phyloP scores from a whole-genome alignment of 37 sponge, comb jelly and placozoan species.

The Diacarnus erythraeanus region DNA sequence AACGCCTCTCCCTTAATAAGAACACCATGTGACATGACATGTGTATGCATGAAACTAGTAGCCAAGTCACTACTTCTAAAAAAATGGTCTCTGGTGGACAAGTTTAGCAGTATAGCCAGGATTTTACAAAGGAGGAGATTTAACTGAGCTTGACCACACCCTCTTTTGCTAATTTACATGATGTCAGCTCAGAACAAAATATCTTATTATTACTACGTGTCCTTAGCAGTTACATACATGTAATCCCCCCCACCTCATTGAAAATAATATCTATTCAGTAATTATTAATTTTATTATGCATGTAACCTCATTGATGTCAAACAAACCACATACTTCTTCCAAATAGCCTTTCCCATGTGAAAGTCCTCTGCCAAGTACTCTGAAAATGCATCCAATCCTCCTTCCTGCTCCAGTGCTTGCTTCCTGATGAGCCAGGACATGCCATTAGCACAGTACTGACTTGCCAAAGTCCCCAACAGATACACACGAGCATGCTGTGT shows the following conservation, averaged over 20 bases:
- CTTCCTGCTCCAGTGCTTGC: slow-evolving; percentile 55
- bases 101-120: no score
- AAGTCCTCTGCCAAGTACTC: slow-evolving; percentile 88
- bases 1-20: no score
- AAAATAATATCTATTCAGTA: no score
- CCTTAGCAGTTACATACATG: no score
- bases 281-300: neutral
- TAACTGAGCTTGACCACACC: neutral
- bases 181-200: no score
- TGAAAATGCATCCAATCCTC: slow-evolving; percentile 60
- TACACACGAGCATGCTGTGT: slow-evolving; percentile 78
- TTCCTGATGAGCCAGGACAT: slow-evolving; percentile 79
- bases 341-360: slow-evolving; percentile 37
- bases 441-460: slow-evolving; percentile 77
- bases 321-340: neutral
- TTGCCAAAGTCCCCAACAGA: slow-evolving; percentile 38
- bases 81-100: no score
- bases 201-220: no score
- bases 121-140: neutral
- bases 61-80: no score
- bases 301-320: neutral
- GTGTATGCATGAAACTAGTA: no score
- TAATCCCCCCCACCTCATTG: no score
- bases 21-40: no score
- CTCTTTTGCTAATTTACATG: no score